Percentiles rank a stretch among this genome's conserved stretches.
Conservation (phyloP, 2,113 vertebrate genomes). For the Oryzias woworae region DNA sequence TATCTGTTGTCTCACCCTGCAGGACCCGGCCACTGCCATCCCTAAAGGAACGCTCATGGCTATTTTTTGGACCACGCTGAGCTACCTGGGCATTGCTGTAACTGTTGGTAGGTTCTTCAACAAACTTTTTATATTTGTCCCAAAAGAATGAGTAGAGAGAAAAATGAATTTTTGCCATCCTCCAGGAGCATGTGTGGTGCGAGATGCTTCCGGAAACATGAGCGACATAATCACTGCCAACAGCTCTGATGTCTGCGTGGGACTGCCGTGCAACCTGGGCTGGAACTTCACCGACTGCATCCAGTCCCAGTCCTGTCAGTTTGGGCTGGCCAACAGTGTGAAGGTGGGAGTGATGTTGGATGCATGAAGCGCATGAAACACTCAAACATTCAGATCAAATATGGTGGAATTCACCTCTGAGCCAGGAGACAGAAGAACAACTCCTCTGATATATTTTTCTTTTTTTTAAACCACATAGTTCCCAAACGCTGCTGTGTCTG, state of each 20-base stretch:
- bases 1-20: neutral
- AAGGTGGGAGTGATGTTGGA: constrained; percentile 49
- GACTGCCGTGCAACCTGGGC: constrained; percentile 65
- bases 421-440: no score
- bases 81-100: constrained; percentile 67
- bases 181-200: constrained; percentile 69
- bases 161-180: neutral
- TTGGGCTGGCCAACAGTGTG: constrained; percentile 65
- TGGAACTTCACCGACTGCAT: constrained; percentile 77
- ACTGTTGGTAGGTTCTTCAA: constrained; percentile 59
- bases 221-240: constrained; percentile 64
- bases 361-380: no score
- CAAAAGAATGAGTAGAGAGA: no score
- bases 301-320: constrained; percentile 50
- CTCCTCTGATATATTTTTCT: no score
- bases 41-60: constrained; percentile 75
- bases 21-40: constrained; percentile 75
- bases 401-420: no score
- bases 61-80: constrained; percentile 74
- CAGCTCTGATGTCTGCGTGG: constrained; percentile 51
- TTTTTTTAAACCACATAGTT: no score
- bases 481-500: no score
- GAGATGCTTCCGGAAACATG: constrained; percentile 71
- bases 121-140: no score
- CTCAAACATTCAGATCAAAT: no score